Conservation (phyloP, 2,797 vertebrate genomes). For the Sebastes jordani region DNA sequence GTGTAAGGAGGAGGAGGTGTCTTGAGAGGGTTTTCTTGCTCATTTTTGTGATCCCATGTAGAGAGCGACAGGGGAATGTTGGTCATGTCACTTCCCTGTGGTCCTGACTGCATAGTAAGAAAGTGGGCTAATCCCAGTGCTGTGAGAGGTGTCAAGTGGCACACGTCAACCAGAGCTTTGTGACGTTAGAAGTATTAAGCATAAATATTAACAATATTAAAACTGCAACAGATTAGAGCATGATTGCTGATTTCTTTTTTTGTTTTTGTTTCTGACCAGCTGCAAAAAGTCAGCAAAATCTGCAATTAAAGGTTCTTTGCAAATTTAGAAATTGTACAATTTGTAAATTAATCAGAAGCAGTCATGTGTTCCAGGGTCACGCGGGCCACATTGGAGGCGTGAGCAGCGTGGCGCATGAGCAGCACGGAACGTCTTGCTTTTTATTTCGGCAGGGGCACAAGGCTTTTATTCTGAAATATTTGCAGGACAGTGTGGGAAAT, state of each 20-base stretch:
- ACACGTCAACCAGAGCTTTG: conserved; percentile 9
- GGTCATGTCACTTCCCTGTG: conserved; percentile 60
- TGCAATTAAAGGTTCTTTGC: background rate
- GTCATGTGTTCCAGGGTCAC: background rate
- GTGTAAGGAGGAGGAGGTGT: background rate
- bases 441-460: too few relatives aligned
- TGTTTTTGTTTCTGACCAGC: background rate
- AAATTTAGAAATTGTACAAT: background rate
- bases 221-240: background rate
- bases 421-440: too few relatives aligned
- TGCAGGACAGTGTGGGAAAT: too few relatives aligned
- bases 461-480: too few relatives aligned
- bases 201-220: background rate
- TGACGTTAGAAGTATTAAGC: conserved; percentile 1
- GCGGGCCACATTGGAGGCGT: too few relatives aligned
- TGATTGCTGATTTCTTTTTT: background rate
- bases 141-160: conserved; percentile 20
- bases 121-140: conserved; percentile 58
- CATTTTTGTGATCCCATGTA: conserved; percentile 6
- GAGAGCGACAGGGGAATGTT: conserved; percentile 23
- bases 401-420: too few relatives aligned
- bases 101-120: conserved; percentile 23
- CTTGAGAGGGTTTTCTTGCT: conserved; percentile 10
- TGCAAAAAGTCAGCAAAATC: background rate
- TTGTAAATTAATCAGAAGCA: background rate